phyloP scores from a whole-genome alignment of 2,113 vertebrate genomes.

The Tetraodon nigroviridis region DNA sequence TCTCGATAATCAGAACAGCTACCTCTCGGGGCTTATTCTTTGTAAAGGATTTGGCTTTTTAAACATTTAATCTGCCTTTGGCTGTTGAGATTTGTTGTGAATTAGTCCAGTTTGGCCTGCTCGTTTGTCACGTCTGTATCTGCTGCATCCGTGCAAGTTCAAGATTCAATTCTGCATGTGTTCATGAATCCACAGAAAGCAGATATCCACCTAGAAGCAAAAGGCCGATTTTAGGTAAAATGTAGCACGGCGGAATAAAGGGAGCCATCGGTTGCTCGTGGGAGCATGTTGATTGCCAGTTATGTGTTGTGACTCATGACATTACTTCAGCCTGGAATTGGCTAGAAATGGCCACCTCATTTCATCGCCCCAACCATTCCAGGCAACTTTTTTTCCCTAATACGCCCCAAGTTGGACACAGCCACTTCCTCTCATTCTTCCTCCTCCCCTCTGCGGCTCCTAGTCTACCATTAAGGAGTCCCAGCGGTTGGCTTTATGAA shows the following conservation, averaged over 20 bases:
- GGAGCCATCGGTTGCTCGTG: constrained; percentile 23
- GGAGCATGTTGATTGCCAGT: constrained; percentile 38
- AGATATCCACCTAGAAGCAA: not conserved
- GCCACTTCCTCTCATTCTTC: constrained; percentile 27
- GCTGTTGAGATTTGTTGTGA: constrained; percentile 48
- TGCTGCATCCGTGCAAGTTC: constrained; percentile 9
- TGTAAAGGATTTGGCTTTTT: constrained; percentile 46
- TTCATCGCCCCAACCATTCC: constrained; percentile 40
- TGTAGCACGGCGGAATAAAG: constrained; percentile 1
- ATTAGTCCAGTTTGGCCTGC: constrained; percentile 46
- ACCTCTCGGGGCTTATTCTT: constrained; percentile 39
- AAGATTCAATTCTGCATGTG: constrained; percentile 4
- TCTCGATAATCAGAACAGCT: constrained; percentile 44
- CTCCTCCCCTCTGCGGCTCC: constrained; percentile 42
- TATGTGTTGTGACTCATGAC: constrained; percentile 48
- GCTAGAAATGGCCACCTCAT: constrained; percentile 40
- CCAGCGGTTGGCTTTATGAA: constrained; percentile 40
- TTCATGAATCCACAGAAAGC: not conserved
- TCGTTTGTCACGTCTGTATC: constrained; percentile 47
- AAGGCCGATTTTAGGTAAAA: constrained; percentile 2
- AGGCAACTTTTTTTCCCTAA: constrained; percentile 42
- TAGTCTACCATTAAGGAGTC: constrained; percentile 49
- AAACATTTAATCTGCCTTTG: constrained; percentile 36
- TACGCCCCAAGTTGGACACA: constrained; percentile 30
- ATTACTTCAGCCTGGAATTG: constrained; percentile 42